Evolutionary conservation across 2,113 vertebrate genomes (phyloP).

Genomic region (Lipotes vexillifer): DNA sequence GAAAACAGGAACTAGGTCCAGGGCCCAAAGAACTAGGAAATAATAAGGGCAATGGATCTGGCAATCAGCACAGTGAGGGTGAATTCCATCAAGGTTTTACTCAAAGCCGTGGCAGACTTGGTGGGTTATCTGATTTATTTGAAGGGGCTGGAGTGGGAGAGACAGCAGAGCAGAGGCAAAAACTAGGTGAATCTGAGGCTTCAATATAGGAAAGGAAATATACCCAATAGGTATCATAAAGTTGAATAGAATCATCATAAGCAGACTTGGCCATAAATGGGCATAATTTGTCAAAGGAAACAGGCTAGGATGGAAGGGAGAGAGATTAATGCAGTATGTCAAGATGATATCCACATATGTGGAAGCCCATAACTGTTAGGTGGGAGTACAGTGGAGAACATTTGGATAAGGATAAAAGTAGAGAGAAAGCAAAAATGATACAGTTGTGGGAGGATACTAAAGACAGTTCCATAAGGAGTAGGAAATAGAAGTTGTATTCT

Average conservation of each 20-base stretch:
- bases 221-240: not conserved
- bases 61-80: not conserved
- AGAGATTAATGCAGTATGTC: not conserved
- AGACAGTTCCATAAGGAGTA: not conserved
- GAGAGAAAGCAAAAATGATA: not conserved
- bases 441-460: conserved; percentile 12
- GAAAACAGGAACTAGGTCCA: not conserved
- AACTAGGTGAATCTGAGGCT: not conserved
- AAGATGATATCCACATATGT: not conserved
- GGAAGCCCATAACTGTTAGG: not conserved
- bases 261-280: not conserved
- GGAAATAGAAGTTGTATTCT: conserved; percentile 18
- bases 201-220: not conserved
- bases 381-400: not conserved
- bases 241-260: not conserved
- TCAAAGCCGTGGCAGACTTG: not conserved
- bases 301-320: not conserved
- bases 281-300: not conserved
- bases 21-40: not conserved
- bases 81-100: not conserved
- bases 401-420: conserved; percentile 16
- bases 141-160: not conserved
- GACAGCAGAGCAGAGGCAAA: not conserved
- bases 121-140: not conserved
- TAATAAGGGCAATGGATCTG: not conserved